Evolutionary conservation across 2,888 invertebrate species (phyloP).

Genomic region (Drosophila suboccidentalis): DNA sequence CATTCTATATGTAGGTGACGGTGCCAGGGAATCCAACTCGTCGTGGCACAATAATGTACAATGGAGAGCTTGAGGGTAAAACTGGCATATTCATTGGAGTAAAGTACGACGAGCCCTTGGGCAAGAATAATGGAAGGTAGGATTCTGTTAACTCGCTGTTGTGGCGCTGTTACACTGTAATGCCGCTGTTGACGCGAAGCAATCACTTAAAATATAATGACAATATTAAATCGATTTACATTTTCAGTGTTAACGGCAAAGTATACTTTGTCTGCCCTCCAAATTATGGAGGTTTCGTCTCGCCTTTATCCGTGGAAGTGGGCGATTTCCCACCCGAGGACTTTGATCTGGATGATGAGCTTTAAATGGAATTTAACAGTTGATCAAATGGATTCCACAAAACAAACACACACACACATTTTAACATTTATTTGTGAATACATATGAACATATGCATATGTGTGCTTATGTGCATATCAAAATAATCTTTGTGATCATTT

Average conservation of each 20-base stretch:
- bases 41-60: constrained; percentile 94
- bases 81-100: constrained; percentile 95
- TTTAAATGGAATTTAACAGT: constrained; percentile 42
- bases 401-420: neutral
- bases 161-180: too few relatives aligned
- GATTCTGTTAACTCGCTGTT: too few relatives aligned
- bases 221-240: neutral
- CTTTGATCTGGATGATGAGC: constrained; percentile 91
- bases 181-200: too few relatives aligned
- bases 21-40: constrained; percentile 91
- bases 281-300: constrained; percentile 98
- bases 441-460: neutral
- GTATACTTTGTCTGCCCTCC: constrained; percentile 95
- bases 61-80: constrained; percentile 90
- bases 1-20: constrained; percentile 86
- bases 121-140: constrained; percentile 98
- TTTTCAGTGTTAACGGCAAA: constrained; percentile 92
- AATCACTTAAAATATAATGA: too few relatives aligned
- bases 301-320: constrained; percentile 91
- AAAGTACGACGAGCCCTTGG: constrained; percentile 98
- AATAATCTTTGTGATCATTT: constrained; percentile 14
- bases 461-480: neutral
- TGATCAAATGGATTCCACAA: neutral
- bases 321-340: constrained; percentile 97
- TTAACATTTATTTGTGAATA: constrained; percentile 3